Evolutionary conservation across 2,113 vertebrate genomes (phyloP).

Genomic region (Halichoeres trimaculatus): DNA sequence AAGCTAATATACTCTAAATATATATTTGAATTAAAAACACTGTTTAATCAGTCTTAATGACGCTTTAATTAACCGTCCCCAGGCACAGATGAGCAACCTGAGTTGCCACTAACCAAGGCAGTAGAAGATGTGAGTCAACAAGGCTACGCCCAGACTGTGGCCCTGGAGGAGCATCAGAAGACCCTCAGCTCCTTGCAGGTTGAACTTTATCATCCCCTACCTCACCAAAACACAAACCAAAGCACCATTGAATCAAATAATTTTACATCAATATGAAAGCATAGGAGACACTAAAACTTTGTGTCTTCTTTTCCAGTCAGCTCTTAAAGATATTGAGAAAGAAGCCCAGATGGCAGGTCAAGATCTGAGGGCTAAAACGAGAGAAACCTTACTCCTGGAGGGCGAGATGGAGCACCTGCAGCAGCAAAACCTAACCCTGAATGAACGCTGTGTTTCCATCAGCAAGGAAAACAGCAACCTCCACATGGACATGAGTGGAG

Average conservation of each 20-base stretch:
- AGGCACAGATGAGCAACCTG: constrained; percentile 7
- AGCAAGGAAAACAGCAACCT: constrained; percentile 60
- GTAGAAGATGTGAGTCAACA: constrained; percentile 67
- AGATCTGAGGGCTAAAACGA: constrained; percentile 54
- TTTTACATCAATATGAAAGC: too few relatives aligned
- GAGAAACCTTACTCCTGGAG: constrained; percentile 49
- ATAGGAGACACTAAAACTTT: background rate
- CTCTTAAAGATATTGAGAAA: constrained; percentile 58
- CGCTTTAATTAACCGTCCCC: background rate
- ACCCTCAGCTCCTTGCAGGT: constrained; percentile 71
- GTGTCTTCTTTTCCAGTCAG: constrained; percentile 20
- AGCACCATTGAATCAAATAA: too few relatives aligned
- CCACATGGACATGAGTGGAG: constrained; percentile 36
- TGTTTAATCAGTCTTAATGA: background rate
- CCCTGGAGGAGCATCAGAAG: constrained; percentile 61
- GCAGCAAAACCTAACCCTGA: constrained; percentile 15
- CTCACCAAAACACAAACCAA: background rate
- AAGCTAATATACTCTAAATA: too few relatives aligned
- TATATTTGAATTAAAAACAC: too few relatives aligned
- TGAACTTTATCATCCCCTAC: background rate
- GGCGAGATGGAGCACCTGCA: constrained; percentile 56
- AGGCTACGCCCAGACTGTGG: constrained; percentile 32
- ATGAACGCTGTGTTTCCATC: constrained; percentile 31
- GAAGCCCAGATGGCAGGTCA: constrained; percentile 33
- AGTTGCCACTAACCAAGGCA: constrained; percentile 49